phyloP scores from a whole-genome alignment of 2,797 vertebrate genomes.

The Amazona finschi region DNA sequence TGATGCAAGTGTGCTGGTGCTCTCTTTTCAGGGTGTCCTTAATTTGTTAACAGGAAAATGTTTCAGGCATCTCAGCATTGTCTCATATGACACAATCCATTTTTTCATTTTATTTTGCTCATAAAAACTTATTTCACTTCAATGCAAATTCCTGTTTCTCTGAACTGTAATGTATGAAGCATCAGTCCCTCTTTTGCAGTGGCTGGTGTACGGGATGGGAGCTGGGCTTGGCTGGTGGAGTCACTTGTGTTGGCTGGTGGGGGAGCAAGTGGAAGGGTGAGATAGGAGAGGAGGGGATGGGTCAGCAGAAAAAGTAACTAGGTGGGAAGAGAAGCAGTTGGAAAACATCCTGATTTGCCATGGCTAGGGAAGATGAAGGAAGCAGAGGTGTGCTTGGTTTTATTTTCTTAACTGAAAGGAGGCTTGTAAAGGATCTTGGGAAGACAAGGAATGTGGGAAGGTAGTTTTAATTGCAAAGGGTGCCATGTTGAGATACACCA shows the following conservation, averaged over 20 bases:
- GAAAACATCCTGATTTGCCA: background rate
- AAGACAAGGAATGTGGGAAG: background rate
- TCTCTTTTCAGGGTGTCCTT: background rate
- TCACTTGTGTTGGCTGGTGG: rapidly evolving
- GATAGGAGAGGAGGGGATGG: background rate
- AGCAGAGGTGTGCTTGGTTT: background rate
- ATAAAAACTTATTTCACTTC: background rate
- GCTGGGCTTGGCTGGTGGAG: background rate
- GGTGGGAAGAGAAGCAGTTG: background rate
- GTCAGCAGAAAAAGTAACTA: background rate
- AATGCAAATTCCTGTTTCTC: background rate
- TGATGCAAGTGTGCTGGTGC: background rate
- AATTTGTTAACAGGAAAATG: background rate
- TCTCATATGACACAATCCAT: background rate
- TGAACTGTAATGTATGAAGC: background rate
- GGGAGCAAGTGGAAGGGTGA: background rate
- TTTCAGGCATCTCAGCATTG: background rate
- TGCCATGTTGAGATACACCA: rapidly evolving
- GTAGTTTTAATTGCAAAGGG: background rate
- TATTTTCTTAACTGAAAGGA: background rate
- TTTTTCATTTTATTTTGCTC: background rate
- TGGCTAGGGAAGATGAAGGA: background rate
- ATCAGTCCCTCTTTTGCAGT: background rate
- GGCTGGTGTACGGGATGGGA: background rate
- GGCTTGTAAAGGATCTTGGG: background rate